phyloP scores from a whole-genome alignment of 2,888 invertebrate genomes.

The Zygogramma bicolorata region DNA sequence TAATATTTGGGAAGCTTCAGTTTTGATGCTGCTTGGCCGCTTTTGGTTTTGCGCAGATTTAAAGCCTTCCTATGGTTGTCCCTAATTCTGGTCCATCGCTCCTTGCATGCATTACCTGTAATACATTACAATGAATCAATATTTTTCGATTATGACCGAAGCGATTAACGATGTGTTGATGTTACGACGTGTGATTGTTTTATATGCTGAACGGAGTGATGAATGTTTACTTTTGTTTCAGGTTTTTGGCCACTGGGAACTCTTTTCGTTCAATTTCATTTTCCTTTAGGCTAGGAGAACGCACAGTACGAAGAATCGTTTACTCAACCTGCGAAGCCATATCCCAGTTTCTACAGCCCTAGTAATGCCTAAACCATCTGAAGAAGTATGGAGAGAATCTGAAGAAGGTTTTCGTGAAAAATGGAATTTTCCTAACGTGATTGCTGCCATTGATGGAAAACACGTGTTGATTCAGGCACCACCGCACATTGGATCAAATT shows the following conservation, averaged over 20 bases:
- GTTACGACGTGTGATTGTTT: too few species aligned
- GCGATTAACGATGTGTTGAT: too few species aligned
- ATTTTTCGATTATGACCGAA: too few species aligned
- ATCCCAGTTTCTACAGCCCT: constrained; percentile 8
- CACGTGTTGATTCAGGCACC: constrained; percentile 27
- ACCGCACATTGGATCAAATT: constrained; percentile 32
- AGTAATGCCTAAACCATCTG: constrained; percentile 13
- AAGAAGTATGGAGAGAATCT: constrained; percentile 11
- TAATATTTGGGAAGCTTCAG: not conserved
- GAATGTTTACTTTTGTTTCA: too few species aligned
- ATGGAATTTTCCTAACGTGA: constrained; percentile 22
- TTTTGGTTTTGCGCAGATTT: constrained; percentile 5
- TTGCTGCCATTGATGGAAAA: constrained; percentile 21
- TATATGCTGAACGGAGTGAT: too few species aligned
- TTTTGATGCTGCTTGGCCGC: constrained; percentile 2
- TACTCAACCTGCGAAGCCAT: constrained; percentile 19
- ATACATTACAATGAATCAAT: too few species aligned
- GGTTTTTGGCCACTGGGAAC: too few species aligned
- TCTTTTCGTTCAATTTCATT: not conserved
- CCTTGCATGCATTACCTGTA: not conserved
- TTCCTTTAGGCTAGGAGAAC: constrained; percentile 12
- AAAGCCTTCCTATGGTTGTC: constrained; percentile 9
- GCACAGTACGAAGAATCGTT: constrained; percentile 15
- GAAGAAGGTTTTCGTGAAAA: constrained; percentile 13
- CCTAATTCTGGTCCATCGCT: not conserved